These are phyloP conservation scores for Mormoops blainvillei DNA, from an alignment of 2,113 vertebrate species.

Conservation along the genomic window DNA sequence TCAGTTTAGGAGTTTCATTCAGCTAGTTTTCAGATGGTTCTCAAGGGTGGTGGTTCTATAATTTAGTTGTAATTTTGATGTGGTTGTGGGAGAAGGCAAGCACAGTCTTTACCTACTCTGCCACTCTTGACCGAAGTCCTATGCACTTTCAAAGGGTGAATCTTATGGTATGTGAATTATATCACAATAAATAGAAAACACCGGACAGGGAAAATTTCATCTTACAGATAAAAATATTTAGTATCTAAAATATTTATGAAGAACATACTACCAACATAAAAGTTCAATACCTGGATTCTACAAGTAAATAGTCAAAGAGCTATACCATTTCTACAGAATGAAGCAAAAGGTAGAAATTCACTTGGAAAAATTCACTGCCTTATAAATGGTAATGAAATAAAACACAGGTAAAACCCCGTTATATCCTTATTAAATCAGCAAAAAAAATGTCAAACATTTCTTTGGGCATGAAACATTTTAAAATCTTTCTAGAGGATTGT, in stretches of 20 bases:
- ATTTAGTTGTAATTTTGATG: background rate
- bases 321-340: background rate
- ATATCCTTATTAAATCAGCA: background rate
- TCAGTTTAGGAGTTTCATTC: background rate
- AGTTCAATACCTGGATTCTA: background rate
- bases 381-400: background rate
- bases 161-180: background rate
- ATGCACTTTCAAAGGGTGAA: background rate
- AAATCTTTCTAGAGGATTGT: background rate
- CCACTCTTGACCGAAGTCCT: background rate
- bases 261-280: background rate
- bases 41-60: background rate
- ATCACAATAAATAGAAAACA: background rate
- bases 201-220: background rate
- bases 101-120: background rate
- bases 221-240: background rate
- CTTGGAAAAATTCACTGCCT: background rate
- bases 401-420: background rate
- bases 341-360: background rate
- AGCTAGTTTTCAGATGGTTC: background rate
- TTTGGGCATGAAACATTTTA: background rate
- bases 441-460: background rate
- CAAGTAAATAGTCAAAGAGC: background rate
- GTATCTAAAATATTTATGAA: conserved; percentile 14
- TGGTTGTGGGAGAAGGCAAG: background rate